Evolutionary conservation across 2,888 invertebrate species (phyloP), one percentile per base, ranked within the genome.

Genomic region (Eupelmus urozonus): DNA sequence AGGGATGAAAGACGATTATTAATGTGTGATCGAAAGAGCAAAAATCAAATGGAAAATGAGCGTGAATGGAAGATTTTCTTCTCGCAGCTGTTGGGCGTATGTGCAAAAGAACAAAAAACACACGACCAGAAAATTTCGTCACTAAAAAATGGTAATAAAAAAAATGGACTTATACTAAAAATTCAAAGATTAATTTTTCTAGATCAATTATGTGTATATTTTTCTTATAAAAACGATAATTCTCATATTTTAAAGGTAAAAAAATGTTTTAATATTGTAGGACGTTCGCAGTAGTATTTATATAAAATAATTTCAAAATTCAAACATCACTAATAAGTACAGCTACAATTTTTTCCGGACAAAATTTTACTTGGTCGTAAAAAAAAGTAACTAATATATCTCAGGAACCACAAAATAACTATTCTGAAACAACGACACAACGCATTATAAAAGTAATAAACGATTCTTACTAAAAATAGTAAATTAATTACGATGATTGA

Each of bases 341-440:
- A n/a, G n/a, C 34, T 34, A 34, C 9, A 34, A 34, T 34, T 34
- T 34, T 34, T 9, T 34, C 34, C 9, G 9, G 34, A 34, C 34
- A 34, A 34, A 34, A 34, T 34, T 34, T 34, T 34, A 34, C 3
- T 5, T 34, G 34, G 34, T 34, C 9, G 34, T 13, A 45, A 76
- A 27, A 60, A 49, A 71, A 72, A 40, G n/a, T 53, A 25, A n/a
- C 5, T 5, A 65, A 65, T 34, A 59, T 57, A 81, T 75, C 53
- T 70, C 63, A 69, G 81, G 76, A 79, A 85, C 79, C 84, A 83
- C 62, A 82, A 85, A 82, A 86, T 85, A 87, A 88, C 86, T 88
- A 89, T 89, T 89, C 88, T 87, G 86, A 88, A 88, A 89, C 89
- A 89, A 89, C 89, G 89, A 89, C 88, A 89, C 88, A 89, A 85